A percentile compares a stretch with the other conserved stretches of the same genome.
Conservation (phyloP, 2,888 invertebrate species). For the Cheilosia soror region DNA sequence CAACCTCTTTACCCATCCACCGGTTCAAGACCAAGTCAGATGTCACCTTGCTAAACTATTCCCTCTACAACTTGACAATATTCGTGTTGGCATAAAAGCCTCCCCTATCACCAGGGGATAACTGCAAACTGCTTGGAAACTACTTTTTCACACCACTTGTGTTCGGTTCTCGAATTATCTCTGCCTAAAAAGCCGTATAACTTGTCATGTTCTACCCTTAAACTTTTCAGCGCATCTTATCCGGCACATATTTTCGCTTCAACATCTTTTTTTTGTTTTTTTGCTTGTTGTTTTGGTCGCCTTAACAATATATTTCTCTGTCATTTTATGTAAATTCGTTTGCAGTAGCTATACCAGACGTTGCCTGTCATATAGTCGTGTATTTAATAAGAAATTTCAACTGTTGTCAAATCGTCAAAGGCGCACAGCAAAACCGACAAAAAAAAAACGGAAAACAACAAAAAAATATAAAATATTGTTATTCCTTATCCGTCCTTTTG, state of each 20-base stretch:
- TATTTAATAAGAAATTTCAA: slow-evolving; percentile 65
- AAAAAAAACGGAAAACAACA: slow-evolving; percentile 15
- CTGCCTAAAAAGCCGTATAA: slow-evolving; percentile 55
- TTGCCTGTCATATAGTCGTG: slow-evolving; percentile 42
- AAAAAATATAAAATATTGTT: slow-evolving; percentile 67
- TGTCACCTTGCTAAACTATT: too few species aligned
- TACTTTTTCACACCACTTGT: slow-evolving; percentile 45
- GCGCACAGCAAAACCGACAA: slow-evolving; percentile 10
- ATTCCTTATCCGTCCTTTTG: slow-evolving; percentile 62
- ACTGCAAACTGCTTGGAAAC: not conserved
- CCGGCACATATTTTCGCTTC: slow-evolving; percentile 29
- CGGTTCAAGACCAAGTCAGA: too few species aligned
- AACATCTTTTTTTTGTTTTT: not conserved
- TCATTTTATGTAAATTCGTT: slow-evolving; percentile 66
- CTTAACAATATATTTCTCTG: slow-evolving; percentile 53
- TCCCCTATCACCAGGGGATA: not conserved
- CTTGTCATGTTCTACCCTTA: slow-evolving; percentile 57
- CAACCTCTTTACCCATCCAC: too few species aligned
- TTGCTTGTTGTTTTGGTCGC: slow-evolving; percentile 10
- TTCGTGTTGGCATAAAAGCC: not conserved
- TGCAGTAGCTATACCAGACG: slow-evolving; percentile 40
- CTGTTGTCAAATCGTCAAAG: slow-evolving; percentile 71
- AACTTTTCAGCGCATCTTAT: slow-evolving; percentile 59
- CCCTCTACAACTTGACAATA: too few species aligned
- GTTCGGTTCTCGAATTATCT: slow-evolving; percentile 43